Evolutionary conservation across 2,113 vertebrate genomes (phyloP).

Genomic region (Zosterops lateralis): DNA sequence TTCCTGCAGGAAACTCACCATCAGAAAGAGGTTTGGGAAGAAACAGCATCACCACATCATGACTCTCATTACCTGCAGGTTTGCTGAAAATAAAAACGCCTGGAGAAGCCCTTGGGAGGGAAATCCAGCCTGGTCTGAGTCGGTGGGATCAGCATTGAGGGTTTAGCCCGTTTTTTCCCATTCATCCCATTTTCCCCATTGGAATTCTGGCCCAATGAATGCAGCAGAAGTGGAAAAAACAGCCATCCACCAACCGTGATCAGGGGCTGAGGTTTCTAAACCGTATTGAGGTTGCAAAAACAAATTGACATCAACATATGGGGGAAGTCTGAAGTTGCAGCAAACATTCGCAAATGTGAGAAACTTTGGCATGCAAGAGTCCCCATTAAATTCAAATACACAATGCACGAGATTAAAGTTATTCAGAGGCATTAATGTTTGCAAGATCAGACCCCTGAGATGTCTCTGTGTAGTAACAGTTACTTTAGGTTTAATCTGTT

Average conservation of each 20-base stretch:
- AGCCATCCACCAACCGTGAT: not conserved
- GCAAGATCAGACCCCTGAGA: slow-evolving; percentile 50
- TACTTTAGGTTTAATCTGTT: slow-evolving; percentile 60
- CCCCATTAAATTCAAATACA: slow-evolving; percentile 61
- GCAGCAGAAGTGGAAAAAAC: not conserved
- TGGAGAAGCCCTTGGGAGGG: not conserved
- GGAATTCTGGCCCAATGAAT: not conserved
- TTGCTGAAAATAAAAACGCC: accelerated
- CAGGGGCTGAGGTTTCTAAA: slow-evolving; percentile 48
- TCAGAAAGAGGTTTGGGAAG: not conserved
- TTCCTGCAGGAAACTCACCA: not conserved
- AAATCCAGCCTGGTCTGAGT: accelerated
- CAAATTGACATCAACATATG: slow-evolving; percentile 70
- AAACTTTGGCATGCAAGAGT: slow-evolving; percentile 45
- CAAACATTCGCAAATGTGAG: slow-evolving; percentile 55
- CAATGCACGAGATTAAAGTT: slow-evolving; percentile 47
- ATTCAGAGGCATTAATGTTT: slow-evolving; percentile 54
- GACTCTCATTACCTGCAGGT: accelerated
- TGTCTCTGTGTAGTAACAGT: slow-evolving; percentile 57
- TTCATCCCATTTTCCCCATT: not conserved
- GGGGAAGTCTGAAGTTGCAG: slow-evolving; percentile 57
- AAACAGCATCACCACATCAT: accelerated
- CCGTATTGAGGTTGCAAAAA: slow-evolving; percentile 53
- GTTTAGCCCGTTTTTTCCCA: not conserved
- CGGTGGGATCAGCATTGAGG: not conserved